Percentiles rank a stretch among this genome's conserved stretches.
These are phyloP conservation scores for Brachypteracias leptosomus DNA, from an alignment of 2,113 vertebrate genomes.

Conservation along the genomic window DNA sequence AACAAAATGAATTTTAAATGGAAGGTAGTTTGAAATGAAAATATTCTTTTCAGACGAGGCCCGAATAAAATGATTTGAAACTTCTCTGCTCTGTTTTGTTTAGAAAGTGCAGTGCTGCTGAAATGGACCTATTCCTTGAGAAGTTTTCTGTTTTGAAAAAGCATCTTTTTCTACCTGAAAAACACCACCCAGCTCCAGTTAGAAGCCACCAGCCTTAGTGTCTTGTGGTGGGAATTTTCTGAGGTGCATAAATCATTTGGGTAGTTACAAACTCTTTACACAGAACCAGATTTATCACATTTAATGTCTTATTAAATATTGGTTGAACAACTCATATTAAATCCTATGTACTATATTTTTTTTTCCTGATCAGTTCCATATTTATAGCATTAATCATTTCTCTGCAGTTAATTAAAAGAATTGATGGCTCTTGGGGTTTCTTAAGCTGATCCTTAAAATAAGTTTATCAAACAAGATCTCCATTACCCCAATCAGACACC, in stretches of 20 bases:
- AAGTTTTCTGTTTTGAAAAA: not conserved
- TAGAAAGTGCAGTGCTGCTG: not conserved
- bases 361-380: conserved; percentile 21
- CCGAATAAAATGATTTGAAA: not conserved
- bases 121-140: not conserved
- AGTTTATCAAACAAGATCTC: conserved; percentile 29
- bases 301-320: conserved; percentile 34
- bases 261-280: not conserved
- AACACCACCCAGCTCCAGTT: not conserved
- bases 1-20: not conserved
- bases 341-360: not conserved
- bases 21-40: not conserved
- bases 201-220: not conserved
- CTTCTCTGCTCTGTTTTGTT: not conserved
- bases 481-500: conserved; percentile 20
- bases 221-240: not conserved
- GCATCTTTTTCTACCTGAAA: not conserved
- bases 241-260: conserved; percentile 2
- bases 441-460: conserved; percentile 28
- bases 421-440: conserved; percentile 24
- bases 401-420: conserved; percentile 50
- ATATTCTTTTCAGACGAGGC: not conserved
- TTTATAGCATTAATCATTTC: conserved; percentile 23
- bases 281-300: conserved; percentile 3
- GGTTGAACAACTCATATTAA: not conserved